Evolutionary conservation across 2,113 vertebrate species (phyloP).

Genomic region (Tragelaphus buxtoni): DNA sequence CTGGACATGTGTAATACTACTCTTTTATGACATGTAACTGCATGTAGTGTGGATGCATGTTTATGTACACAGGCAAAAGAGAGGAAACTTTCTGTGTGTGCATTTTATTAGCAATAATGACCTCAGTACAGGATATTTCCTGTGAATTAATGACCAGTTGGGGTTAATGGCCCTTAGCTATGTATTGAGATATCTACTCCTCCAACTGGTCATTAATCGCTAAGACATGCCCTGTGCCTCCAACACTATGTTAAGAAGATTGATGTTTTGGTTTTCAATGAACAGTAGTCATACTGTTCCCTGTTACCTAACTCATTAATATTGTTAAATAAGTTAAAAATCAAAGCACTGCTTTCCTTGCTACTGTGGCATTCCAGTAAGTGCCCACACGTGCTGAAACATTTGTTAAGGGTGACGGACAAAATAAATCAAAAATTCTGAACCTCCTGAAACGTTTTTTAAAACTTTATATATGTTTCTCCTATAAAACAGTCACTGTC

Average conservation of each 20-base stretch:
- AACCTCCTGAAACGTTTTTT: not conserved
- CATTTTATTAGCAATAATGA: conserved; percentile 71
- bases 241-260: conserved; percentile 65
- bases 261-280: conserved; percentile 49
- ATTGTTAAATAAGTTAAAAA: conserved; percentile 69
- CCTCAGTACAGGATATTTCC: conserved; percentile 66
- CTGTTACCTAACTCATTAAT: conserved; percentile 47
- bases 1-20: not conserved
- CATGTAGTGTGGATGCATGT: not conserved
- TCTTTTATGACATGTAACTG: not conserved
- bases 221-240: conserved; percentile 73
- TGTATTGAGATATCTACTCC: conserved; percentile 63
- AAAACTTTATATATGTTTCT: not conserved
- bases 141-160: conserved; percentile 67
- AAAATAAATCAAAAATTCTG: conserved; percentile 11
- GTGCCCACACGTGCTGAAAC: conserved; percentile 43
- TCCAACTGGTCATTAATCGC: conserved; percentile 76
- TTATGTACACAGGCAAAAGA: conserved; percentile 23
- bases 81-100: conserved; percentile 36
- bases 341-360: conserved; percentile 54
- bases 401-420: not conserved
- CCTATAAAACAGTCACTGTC: conserved; percentile 12
- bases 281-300: conserved; percentile 55
- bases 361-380: conserved; percentile 56
- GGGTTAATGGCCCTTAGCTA: conserved; percentile 78